These are phyloP conservation scores for Paramormyrops kingsleyae DNA, from an alignment of 2,113 vertebrate species.

Conservation along the genomic window DNA sequence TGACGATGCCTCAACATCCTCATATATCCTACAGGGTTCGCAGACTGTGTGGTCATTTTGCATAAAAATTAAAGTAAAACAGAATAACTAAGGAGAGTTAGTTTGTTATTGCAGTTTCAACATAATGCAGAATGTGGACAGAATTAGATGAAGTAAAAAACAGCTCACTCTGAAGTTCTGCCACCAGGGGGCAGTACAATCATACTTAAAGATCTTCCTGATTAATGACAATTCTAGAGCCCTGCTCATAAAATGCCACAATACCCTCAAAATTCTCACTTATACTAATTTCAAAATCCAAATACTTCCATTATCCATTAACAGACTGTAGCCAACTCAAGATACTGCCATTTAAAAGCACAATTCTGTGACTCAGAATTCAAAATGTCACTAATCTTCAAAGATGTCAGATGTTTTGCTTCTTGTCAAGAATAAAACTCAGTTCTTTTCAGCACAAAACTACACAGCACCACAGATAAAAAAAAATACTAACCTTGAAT, in stretches of 20 bases:
- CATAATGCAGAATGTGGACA: background rate
- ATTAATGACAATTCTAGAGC: background rate
- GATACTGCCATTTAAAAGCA: background rate
- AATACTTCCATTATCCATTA: background rate
- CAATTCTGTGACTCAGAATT: background rate
- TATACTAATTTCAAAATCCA: background rate
- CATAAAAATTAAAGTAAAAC: background rate
- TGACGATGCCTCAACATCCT: background rate
- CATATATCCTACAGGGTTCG: background rate
- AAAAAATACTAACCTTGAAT: background rate
- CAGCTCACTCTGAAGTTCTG: background rate
- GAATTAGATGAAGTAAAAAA: background rate
- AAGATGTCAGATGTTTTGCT: background rate
- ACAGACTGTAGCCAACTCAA: background rate
- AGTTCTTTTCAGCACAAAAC: background rate
- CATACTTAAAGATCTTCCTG: background rate
- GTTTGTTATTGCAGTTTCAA: background rate
- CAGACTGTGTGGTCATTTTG: background rate
- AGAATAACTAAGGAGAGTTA: background rate
- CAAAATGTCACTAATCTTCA: background rate
- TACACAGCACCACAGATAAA: background rate
- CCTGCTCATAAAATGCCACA: background rate
- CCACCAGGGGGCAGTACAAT: constrained; percentile 29
- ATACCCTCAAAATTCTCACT: background rate
- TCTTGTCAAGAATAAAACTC: background rate